These are phyloP conservation scores for Epirrhoe alternata DNA, from an alignment of 2,888 invertebrate genomes.

Conservation along the genomic window DNA sequence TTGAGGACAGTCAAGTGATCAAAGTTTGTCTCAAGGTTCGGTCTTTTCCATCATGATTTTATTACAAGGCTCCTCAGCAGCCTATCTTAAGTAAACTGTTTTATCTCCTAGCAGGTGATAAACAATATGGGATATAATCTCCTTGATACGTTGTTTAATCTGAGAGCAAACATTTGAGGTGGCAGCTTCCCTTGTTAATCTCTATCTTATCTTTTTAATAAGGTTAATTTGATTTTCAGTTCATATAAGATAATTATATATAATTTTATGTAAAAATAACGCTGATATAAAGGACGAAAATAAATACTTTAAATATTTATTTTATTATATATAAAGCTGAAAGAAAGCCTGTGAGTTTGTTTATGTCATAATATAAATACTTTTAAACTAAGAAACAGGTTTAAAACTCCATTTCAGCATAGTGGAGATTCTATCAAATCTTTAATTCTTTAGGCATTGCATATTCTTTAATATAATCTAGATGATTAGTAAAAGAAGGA, in stretches of 20 bases:
- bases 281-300: neutral
- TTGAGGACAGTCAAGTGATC: too few relatives aligned
- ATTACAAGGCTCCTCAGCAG: constrained; percentile 48
- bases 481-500: too few relatives aligned
- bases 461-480: too few relatives aligned
- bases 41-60: neutral
- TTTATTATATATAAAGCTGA: too few relatives aligned
- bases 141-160: constrained; percentile 70
- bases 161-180: constrained; percentile 71
- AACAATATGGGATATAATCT: constrained; percentile 76
- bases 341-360: too few relatives aligned
- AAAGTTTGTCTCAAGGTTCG: neutral
- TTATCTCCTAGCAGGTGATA: constrained; percentile 77
- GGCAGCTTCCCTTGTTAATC: constrained; percentile 80
- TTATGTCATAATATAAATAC: too few relatives aligned
- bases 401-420: too few relatives aligned
- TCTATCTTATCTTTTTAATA: constrained; percentile 65
- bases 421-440: too few relatives aligned
- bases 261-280: neutral
- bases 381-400: too few relatives aligned
- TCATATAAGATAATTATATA: neutral
- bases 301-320: too few relatives aligned
- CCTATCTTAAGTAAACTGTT: constrained; percentile 72
- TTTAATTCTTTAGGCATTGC: too few relatives aligned
- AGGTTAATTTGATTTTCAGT: constrained; percentile 50